phyloP scores from a whole-genome alignment of 2,888 invertebrate genomes.

The Phyllotreta striolata region DNA sequence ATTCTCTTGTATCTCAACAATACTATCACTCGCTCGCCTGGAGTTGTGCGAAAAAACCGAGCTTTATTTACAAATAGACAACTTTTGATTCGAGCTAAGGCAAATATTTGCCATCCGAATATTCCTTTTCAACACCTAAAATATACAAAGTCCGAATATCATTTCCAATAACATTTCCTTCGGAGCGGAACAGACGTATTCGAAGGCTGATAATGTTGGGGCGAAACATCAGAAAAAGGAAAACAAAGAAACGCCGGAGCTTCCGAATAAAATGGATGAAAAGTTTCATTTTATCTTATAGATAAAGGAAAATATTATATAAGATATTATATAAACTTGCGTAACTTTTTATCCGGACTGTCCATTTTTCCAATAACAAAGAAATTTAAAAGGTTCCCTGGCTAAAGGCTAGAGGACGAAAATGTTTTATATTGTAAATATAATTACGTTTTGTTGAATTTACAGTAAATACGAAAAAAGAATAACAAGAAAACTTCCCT shows the following conservation, averaged over 20 bases:
- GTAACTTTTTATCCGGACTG: no score
- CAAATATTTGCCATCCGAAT: slow-evolving; percentile 3
- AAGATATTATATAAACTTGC: no score
- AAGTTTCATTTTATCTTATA: background rate
- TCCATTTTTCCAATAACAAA: slow-evolving; percentile 1
- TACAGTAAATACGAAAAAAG: no score
- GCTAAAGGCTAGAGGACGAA: background rate
- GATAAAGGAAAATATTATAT: slow-evolving; percentile 7
- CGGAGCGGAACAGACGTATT: slow-evolving; percentile 8
- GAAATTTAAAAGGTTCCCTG: slow-evolving; percentile 1
- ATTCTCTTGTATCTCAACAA: no score
- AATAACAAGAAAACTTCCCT: no score
- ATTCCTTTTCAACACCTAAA: slow-evolving; percentile 8
- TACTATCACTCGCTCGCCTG: no score
- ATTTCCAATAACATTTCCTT: slow-evolving; percentile 5
- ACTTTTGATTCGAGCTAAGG: background rate
- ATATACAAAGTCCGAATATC: slow-evolving; percentile 7
- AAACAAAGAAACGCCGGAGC: slow-evolving; percentile 13
- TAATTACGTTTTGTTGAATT: no score
- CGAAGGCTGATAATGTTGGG: slow-evolving; percentile 11
- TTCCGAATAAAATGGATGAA: slow-evolving; percentile 12
- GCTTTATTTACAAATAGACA: no score
- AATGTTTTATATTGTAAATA: background rate
- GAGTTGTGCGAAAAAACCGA: no score
- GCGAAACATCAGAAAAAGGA: slow-evolving; percentile 9